Evolutionary conservation across 2,888 invertebrate genomes (phyloP), one percentile per base, ranked within the genome.

Genomic region (Campopleginae sp.): DNA sequence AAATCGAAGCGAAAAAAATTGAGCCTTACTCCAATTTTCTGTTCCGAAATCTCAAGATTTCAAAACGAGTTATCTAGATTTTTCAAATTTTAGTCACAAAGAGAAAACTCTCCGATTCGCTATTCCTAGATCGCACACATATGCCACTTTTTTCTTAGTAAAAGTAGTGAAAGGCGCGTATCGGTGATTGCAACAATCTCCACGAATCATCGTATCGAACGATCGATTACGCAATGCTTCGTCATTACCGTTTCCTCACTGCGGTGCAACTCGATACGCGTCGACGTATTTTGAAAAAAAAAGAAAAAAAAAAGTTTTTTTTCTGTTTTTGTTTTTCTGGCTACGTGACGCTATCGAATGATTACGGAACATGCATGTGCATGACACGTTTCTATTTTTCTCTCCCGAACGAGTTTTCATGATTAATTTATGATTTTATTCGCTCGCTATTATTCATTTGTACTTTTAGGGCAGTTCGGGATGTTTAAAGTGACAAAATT

Each of bases 81-180:
- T 58, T 58, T 27, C 14, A 12, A 58, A 27, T 14, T 58, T 27
- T 27, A 27, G 12, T 3, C 23, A 2, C 14, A 58, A 58, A 58
- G 38, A 38, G 38, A 38, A 38, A 23, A 19, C 31, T 48, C 74
- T 74, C 44, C 42, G 4, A 38, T 17, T 44, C 27, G n/a, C 17
- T 31, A 61, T 27, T 63, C 17, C 31, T n/a, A 19, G 46, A 54
- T 61, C 74, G 27, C 31, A 44, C 31, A 78, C 68, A 65, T 2
- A 14, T 58, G 58, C 14, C 14, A 14, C 27, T 27, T 58, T 58
- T 38, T 82, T 87, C 84, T 86, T 72, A 82, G 82, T 81, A 86
- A 88, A 87, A 88, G 80, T 80, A 84, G 86, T 87, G 88, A 90
- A 89, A 89, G 86, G 86, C 85, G 72, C 85, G 72, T 33, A 44